Evolutionary conservation across 1,140 invertebrate genomes (phyloP).

Genomic region (Glossosoma conforme): DNA sequence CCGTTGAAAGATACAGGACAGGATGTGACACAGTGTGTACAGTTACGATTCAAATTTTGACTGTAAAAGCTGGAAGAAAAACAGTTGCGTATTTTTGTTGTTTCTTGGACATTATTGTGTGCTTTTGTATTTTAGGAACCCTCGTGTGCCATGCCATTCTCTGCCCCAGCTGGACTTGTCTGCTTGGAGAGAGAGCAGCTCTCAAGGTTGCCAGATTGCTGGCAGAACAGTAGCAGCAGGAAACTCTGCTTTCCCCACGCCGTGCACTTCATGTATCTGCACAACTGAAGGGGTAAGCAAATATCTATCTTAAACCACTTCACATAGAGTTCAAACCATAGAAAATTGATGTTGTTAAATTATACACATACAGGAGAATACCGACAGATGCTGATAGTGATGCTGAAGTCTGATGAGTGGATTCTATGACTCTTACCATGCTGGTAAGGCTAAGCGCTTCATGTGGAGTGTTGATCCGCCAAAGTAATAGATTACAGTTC

Average conservation of each 20-base stretch:
- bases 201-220: constrained; percentile 74
- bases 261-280: constrained; percentile 84
- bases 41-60: neutral
- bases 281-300: constrained; percentile 73
- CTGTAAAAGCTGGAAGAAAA: too few species aligned
- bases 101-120: constrained; percentile 2
- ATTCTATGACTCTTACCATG: too few species aligned
- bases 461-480: too few species aligned
- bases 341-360: too few species aligned
- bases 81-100: neutral
- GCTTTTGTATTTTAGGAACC: constrained; percentile 54
- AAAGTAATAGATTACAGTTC: too few species aligned
- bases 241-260: constrained; percentile 75
- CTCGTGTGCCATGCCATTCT: constrained; percentile 72
- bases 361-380: too few species aligned
- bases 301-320: constrained; percentile 5
- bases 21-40: too few species aligned
- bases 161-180: constrained; percentile 74
- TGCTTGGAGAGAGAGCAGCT: constrained; percentile 71
- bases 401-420: too few species aligned
- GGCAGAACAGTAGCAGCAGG: constrained; percentile 70
- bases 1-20: too few species aligned
- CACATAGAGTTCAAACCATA: too few species aligned
- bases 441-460: too few species aligned
- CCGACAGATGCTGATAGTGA: too few species aligned